Percentiles rank a stretch among this genome's conserved stretches.
phyloP scores from a whole-genome alignment of 1,140 invertebrate species.

The Philotrypesis tridentata region DNA sequence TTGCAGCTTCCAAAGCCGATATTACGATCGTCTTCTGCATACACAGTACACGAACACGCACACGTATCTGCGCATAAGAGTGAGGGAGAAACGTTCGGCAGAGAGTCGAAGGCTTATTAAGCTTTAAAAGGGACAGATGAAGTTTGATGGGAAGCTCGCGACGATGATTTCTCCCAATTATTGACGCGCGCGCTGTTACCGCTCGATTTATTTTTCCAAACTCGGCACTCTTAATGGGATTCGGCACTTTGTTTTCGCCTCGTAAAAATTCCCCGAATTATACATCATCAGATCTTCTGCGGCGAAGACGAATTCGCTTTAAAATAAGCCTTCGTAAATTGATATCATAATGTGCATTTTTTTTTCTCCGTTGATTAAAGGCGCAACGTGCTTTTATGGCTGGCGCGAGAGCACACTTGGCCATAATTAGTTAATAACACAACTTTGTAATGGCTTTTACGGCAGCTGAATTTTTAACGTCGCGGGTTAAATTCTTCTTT shows the following conservation, averaged over 20 bases:
- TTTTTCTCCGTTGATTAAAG: neutral
- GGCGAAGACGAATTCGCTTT: neutral
- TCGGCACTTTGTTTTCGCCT: slow-evolving; percentile 4
- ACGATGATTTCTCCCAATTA: neutral
- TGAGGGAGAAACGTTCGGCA: neutral
- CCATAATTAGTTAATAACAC: slow-evolving; percentile 8
- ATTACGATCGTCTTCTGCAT: neutral
- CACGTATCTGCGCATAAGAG: neutral
- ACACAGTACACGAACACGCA: neutral
- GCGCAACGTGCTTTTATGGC: neutral
- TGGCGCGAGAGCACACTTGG: neutral
- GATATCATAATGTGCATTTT: neutral
- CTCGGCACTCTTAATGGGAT: slow-evolving; percentile 18
- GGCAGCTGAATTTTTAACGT: neutral
- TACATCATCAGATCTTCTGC: neutral
- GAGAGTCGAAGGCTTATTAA: neutral
- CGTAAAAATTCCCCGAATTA: slow-evolving; percentile 4
- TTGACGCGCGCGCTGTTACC: neutral
- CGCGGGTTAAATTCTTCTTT: neutral
- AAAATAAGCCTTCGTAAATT: neutral
- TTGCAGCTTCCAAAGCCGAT: neutral
- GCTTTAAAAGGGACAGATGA: neutral
- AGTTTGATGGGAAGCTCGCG: neutral
- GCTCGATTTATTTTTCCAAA: slow-evolving; percentile 28
- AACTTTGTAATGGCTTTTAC: neutral